Base-by-base conservation (phyloP, 2,113 vertebrate genomes). In the Nesoenas mayeri region DNA sequence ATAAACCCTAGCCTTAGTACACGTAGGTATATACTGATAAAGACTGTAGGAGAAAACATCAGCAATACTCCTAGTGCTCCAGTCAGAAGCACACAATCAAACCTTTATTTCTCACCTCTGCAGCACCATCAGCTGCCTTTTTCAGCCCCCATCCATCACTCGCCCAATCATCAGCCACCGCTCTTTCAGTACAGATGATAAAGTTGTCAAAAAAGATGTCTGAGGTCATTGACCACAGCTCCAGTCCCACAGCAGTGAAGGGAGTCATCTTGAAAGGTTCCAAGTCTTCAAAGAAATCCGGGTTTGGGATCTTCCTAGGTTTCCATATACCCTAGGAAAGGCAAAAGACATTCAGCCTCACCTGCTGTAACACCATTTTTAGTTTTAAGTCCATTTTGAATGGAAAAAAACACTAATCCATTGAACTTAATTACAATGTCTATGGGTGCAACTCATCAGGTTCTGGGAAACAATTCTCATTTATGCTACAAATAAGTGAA, bases 191-290 rank as follows among this genome's bases (percentile, higher is more conserved):
- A 57, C 98, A 98, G 95, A 99, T 98, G 57, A 99, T 99, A 85
- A 99, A 99, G 96, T 99, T 99, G 97, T 99, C 99, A 77, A 99
- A 99, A 97, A 99, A 99, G 91, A 99, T 99, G 88, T 99, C 99
- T 2, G 99, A 99, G 34, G 99, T 99, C 99, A 99, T 99, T 93
- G 99, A 99, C 99, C 99, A 99, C 31, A 99, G 98, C 96, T 99
- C 99, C 75, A 99, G 98, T 4, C 99, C 99, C 73, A 99, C 74
- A 42, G 99, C 99, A 79, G 85, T 99, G 97, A 99, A 98, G 1
- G 99, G 91, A 22, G 98, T 99, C 99, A 99, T 99, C 95, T 88
- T 99, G 98, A 99, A 99, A 7, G 99, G 99, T 70, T 99, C 98
- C 84, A 99, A 96, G 92, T 99, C 99, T 98, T 99, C 99, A 93